A percentile compares a stretch with the other conserved stretches of the same genome.
Conservation (phyloP, 2,797 vertebrate genomes). For the Dromococcyx pavoninus region DNA sequence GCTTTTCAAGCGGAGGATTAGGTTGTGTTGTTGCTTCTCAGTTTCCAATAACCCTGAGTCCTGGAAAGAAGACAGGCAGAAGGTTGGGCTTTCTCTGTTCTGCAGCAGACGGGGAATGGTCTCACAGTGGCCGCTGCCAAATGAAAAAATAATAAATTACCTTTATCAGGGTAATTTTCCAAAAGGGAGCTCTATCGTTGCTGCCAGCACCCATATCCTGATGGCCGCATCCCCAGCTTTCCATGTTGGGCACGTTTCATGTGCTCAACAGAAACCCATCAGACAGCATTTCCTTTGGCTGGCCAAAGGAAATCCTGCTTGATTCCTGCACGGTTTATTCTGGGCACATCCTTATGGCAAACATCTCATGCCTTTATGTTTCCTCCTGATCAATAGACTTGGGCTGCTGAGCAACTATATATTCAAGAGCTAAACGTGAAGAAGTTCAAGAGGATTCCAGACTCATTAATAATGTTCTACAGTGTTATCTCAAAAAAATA, state of each 20-base stretch:
- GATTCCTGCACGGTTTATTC: neutral
- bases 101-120: neutral
- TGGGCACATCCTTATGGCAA: neutral
- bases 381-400: neutral
- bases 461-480: conserved; percentile 69
- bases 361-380: neutral
- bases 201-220: neutral
- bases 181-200: fast-evolving
- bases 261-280: neutral
- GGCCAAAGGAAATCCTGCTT: conserved; percentile 8
- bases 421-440: conserved; percentile 38
- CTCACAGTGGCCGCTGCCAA: neutral
- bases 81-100: neutral
- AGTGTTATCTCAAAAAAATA: conserved; percentile 67
- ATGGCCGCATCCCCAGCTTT: neutral
- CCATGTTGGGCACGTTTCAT: neutral
- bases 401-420: neutral
- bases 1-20: neutral
- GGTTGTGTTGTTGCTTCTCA: neutral
- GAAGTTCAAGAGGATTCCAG: conserved; percentile 48
- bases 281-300: neutral
- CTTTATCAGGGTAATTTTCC: neutral
- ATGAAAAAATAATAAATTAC: neutral
- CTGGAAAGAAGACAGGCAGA: neutral
- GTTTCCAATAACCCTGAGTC: neutral